Conservation (phyloP, 1,140 invertebrate species). For the Bursaphelenchus mucronatus region DNA sequence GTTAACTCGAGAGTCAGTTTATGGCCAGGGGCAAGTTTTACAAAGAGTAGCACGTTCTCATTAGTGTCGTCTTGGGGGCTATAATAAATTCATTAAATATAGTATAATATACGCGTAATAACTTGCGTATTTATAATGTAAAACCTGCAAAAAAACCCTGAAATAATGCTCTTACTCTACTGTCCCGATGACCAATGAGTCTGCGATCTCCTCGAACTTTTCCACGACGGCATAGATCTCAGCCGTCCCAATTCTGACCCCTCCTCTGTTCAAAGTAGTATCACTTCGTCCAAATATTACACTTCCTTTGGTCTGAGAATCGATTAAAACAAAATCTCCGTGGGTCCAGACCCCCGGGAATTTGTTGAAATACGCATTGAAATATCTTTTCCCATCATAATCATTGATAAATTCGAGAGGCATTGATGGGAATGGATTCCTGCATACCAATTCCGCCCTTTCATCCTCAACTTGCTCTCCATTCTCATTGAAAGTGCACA, state of each 20-base stretch:
- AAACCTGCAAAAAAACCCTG: conserved; percentile 5
- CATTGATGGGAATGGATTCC: conserved; percentile 67
- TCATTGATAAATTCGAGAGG: conserved; percentile 68
- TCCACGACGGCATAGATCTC: conserved; percentile 69
- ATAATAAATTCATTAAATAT: conserved; percentile 11
- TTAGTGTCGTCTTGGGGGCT: conserved; percentile 59
- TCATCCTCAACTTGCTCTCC: conserved; percentile 64
- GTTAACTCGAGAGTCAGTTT: conserved; percentile 62
- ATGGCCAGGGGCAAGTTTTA: conserved; percentile 63
- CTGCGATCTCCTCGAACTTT: conserved; percentile 64
- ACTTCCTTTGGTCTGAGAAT: conserved; percentile 65
- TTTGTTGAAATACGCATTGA: conserved; percentile 67
- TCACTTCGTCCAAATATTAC: conserved; percentile 67
- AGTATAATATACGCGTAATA: conserved; percentile 8
- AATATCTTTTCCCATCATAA: conserved; percentile 64
- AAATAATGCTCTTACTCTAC: conserved; percentile 34
- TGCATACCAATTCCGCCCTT: conserved; percentile 67
- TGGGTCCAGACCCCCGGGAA: conserved; percentile 66
- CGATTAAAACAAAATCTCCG: conserved; percentile 67
- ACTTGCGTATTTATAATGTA: neutral
- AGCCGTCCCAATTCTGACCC: conserved; percentile 68
- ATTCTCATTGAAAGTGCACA: conserved; percentile 63
- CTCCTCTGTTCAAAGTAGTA: conserved; percentile 68
- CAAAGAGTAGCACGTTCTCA: conserved; percentile 66
- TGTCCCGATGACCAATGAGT: conserved; percentile 67